phyloP scores from a whole-genome alignment of 2,797 vertebrate species.

The Rhinichthys osculus region DNA sequence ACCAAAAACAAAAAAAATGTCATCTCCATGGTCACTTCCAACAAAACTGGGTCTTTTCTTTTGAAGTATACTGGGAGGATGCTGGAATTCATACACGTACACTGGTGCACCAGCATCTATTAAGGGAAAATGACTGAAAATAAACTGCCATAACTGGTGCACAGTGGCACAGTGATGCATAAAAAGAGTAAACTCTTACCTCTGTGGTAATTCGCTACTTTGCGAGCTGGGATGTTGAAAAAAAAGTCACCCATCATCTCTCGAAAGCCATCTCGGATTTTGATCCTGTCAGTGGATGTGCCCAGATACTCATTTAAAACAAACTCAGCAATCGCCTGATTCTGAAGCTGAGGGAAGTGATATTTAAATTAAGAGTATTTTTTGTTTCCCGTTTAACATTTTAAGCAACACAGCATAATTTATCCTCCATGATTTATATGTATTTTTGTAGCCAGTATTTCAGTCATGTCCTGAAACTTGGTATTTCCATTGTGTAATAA shows the following conservation, averaged over 20 bases:
- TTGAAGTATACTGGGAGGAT: conserved; percentile 59
- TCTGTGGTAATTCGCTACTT: conserved; percentile 80
- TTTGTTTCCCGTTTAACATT: neutral
- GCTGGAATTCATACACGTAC: conserved; percentile 80
- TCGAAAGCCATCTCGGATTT: conserved; percentile 76
- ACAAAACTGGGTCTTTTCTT: conserved; percentile 71
- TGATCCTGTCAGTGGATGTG: conserved; percentile 64
- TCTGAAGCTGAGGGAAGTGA: conserved; percentile 59
- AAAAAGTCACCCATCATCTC: conserved; percentile 75
- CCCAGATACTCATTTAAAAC: conserved; percentile 76
- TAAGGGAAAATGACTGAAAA: no score
- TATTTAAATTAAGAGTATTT: neutral
- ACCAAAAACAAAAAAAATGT: conserved; percentile 78
- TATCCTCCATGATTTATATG: neutral
- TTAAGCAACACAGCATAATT: neutral
- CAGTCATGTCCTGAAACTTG: neutral
- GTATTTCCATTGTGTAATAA: neutral
- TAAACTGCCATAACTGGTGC: neutral
- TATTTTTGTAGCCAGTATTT: neutral
- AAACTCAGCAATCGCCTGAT: conserved; percentile 54
- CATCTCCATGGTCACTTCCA: conserved; percentile 77
- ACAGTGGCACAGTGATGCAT: neutral
- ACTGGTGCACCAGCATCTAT: conserved; percentile 74
- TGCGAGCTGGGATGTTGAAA: conserved; percentile 76
- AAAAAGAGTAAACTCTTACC: conserved; percentile 70